Conservation (phyloP, 2,113 vertebrate species). For the Misgurnus mizolepis region DNA sequence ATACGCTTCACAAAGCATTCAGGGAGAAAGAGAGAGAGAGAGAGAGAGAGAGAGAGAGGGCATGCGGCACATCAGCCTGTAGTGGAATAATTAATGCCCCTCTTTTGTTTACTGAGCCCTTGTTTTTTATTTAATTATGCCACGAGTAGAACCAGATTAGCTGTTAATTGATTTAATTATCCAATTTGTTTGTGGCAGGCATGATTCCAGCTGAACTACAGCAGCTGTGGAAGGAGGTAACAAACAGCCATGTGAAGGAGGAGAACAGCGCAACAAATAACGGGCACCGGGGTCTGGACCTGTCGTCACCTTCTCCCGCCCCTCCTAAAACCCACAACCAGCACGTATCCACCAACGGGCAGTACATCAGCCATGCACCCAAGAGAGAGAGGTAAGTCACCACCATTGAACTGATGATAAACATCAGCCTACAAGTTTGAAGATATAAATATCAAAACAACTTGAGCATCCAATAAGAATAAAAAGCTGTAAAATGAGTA, state of each 20-base stretch:
- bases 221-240: constrained; percentile 99
- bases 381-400: constrained; percentile 91
- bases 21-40: not conserved
- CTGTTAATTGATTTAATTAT: constrained; percentile 99
- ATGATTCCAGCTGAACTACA: constrained; percentile 99
- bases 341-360: constrained; percentile 93
- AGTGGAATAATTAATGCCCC: constrained; percentile 83
- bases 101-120: constrained; percentile 94
- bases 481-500: too few species aligned
- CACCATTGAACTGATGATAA: too few species aligned
- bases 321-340: constrained; percentile 93
- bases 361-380: constrained; percentile 87
- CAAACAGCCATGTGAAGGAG: constrained; percentile 85
- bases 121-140: constrained; percentile 93
- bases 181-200: constrained; percentile 99
- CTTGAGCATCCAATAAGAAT: too few species aligned
- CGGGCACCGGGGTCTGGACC: constrained; percentile 87
- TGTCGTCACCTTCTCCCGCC: constrained; percentile 89
- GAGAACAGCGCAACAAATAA: constrained; percentile 84
- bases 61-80: constrained; percentile 61
- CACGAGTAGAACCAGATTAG: constrained; percentile 93
- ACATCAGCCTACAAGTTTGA: too few species aligned
- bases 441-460: too few species aligned
- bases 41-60: constrained; percentile 8
- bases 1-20: constrained; percentile 61